phyloP scores from a whole-genome alignment of 2,797 vertebrate genomes.

The Peromyscus eremicus region DNA sequence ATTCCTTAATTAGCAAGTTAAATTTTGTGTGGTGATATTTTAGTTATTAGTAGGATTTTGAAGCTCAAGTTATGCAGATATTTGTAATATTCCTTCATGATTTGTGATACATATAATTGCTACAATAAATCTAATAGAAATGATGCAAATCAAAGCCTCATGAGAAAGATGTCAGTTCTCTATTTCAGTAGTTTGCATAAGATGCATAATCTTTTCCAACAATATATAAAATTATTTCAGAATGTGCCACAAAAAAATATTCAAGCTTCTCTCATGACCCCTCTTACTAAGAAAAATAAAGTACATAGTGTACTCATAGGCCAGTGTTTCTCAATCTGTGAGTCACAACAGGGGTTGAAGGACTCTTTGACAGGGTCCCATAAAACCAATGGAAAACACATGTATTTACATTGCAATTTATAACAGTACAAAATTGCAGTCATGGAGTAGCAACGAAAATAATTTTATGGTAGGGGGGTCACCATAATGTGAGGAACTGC shows the following conservation, averaged over 20 bases:
- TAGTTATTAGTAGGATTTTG: not conserved
- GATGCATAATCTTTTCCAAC: not conserved
- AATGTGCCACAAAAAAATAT: not conserved
- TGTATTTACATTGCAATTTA: not conserved
- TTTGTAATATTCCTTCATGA: not conserved
- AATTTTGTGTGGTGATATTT: not conserved
- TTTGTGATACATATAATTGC: not conserved
- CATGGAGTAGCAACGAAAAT: not conserved
- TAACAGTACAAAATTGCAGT: not conserved
- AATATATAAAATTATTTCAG: constrained; percentile 23
- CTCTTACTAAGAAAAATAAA: not conserved
- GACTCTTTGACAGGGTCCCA: not conserved
- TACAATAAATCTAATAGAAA: not conserved
- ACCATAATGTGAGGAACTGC: not conserved
- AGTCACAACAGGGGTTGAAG: not conserved
- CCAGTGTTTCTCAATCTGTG: not conserved
- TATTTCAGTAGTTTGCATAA: not conserved
- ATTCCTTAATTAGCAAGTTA: not conserved
- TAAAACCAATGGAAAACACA: not conserved
- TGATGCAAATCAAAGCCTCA: not conserved
- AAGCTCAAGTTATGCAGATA: not conserved
- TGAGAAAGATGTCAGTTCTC: not conserved
- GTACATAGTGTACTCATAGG: not conserved
- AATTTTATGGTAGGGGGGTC: not conserved
- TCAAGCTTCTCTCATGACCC: not conserved